Conservation (phyloP, 2,888 invertebrate genomes). For the Callosobruchus maculatus region DNA sequence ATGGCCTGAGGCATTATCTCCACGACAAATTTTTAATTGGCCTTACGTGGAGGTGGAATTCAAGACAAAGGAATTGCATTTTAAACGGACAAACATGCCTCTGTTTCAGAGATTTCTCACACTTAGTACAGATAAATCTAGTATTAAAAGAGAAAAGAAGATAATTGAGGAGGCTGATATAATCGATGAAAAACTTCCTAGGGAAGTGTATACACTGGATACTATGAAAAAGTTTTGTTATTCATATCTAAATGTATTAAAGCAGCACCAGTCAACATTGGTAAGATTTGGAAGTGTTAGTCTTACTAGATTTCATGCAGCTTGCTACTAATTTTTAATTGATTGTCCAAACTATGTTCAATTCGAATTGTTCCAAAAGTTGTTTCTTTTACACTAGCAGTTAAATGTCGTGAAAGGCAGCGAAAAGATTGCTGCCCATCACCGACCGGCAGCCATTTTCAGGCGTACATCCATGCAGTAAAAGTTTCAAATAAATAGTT, state of each 20-base stretch:
- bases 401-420: too few species aligned
- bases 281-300: constrained; percentile 6
- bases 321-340: too few species aligned
- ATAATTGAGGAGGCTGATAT: constrained; percentile 18
- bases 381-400: too few species aligned
- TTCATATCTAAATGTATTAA: constrained; percentile 10
- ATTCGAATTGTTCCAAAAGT: too few species aligned
- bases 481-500: too few species aligned
- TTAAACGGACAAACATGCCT: constrained; percentile 17
- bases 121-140: constrained; percentile 16
- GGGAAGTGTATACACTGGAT: constrained; percentile 17
- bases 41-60: constrained; percentile 18
- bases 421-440: too few species aligned
- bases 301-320: too few species aligned
- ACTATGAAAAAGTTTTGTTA: constrained; percentile 15
- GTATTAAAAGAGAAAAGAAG: constrained; percentile 13
- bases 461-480: too few species aligned
- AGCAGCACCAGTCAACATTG: constrained; percentile 4
- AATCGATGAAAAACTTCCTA: constrained; percentile 11
- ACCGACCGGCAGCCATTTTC: too few species aligned
- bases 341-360: too few species aligned
- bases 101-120: constrained; percentile 16
- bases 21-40: constrained; percentile 19
- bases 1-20: constrained; percentile 9
- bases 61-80: constrained; percentile 15